A percentile compares a stretch with the other conserved stretches of the same genome.
Evolutionary conservation across 2,797 vertebrate species (phyloP).

Genomic region (Varecia variegata): DNA sequence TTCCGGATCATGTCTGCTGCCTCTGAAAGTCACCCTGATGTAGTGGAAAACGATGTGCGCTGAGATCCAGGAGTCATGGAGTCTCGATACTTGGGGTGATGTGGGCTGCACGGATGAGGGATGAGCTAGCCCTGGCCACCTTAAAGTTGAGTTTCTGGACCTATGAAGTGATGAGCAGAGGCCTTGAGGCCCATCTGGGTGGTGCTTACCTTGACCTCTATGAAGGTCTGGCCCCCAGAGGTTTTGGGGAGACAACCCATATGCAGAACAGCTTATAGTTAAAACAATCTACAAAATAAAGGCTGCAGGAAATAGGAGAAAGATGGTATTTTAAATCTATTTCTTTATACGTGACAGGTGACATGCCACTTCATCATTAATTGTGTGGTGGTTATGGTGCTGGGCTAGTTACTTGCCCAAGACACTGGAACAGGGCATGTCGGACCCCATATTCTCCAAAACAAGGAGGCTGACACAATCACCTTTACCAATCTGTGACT

Average conservation of each 20-base stretch:
- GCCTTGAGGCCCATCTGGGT: background rate
- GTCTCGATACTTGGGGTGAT: background rate
- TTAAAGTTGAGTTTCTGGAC: background rate
- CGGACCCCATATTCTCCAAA: background rate
- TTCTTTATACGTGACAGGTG: background rate
- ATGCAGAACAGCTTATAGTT: background rate
- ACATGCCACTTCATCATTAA: background rate
- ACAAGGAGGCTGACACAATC: background rate
- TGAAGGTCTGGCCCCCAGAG: background rate
- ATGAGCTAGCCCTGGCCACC: background rate
- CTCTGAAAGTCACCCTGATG: background rate
- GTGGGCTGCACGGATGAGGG: background rate
- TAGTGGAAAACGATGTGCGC: background rate
- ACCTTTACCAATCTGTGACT: background rate
- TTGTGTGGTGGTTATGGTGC: background rate
- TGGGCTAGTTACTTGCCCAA: background rate
- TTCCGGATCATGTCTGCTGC: background rate
- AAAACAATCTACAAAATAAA: background rate
- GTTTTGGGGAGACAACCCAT: background rate
- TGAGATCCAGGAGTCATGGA: background rate
- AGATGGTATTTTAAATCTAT: background rate
- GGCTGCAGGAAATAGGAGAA: background rate
- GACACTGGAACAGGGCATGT: background rate
- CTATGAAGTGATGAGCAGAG: background rate
- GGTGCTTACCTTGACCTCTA: background rate